Percentiles rank a stretch among this genome's conserved stretches.
Evolutionary conservation across 2,797 vertebrate genomes (phyloP).

Genomic region (Notolepis coatsorum): DNA sequence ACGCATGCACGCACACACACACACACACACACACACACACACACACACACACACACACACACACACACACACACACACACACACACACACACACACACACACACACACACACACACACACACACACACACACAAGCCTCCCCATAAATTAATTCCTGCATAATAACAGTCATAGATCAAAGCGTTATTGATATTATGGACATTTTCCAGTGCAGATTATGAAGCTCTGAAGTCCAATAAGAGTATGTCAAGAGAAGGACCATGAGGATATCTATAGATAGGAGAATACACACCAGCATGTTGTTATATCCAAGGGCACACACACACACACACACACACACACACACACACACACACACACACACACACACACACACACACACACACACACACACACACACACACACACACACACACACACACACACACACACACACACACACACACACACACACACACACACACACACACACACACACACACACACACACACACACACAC

Average conservation of each 20-base stretch:
- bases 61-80: not conserved
- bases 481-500: no score
- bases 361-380: no score
- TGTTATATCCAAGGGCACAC: not conserved
- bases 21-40: slow-evolving; percentile 5
- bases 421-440: no score
- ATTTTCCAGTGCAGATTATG: slow-evolving; percentile 9
- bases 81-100: slow-evolving; percentile 2
- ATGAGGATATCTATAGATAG: not conserved
- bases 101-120: not conserved
- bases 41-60: not conserved
- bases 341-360: no score
- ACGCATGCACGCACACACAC: not conserved
- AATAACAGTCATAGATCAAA: slow-evolving; percentile 21
- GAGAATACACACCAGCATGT: not conserved
- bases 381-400: not conserved
- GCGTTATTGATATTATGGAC: slow-evolving; percentile 18
- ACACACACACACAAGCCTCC: not conserved
- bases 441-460: no score
- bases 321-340: not conserved
- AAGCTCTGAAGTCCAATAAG: not conserved
- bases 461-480: not conserved
- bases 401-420: not conserved
- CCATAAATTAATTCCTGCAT: slow-evolving; percentile 12
- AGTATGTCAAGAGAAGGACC: not conserved